Evolutionary conservation across 2,888 invertebrate genomes (phyloP), one percentile per base, ranked within the genome.

Genomic region (Rhimphoctona megacephalus): DNA sequence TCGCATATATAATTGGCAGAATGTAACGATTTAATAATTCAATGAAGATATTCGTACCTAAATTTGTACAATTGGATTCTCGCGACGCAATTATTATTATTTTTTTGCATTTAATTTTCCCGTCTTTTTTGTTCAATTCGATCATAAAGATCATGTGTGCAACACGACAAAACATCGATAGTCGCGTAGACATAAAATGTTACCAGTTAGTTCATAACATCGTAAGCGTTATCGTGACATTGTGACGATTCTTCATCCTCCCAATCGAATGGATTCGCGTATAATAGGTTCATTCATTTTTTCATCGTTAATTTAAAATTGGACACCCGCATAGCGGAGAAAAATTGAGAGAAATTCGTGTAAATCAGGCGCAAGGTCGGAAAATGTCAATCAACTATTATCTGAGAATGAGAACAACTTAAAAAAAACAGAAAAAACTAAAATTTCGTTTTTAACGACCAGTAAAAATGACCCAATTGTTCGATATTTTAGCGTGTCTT

Each of bases 1-100:
- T 90, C 88, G 90, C 89, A 89, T 90, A 85, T 87, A 90, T 92
- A 93, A 90, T 90, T 92, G 91, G 91, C 92, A 91, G 91, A 92
- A 91, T 91, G 87, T 92, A 93, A 92, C 92, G 77, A 91, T 90
- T 92, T 91, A 90, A 91, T 93, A 92, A 80, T 88, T 85, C 79
- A 77, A 78, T 84, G 87, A 91, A 90, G 90, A 90, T 89, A 91
- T 91, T 88, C 90, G 88, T 90, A 88, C 85, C 76, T 91, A 89
- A 91, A 90, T 93, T 93, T 93, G 92, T 93, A 93, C 93, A 93
- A 91, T 88, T 92, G 91, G 89, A 90, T 91, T 91, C 87, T 88
- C 74, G 85, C 67, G 76, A 76, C 82, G 76, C 52, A 52, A 67
- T n/a, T 73, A 74, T 76, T 80, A 30, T 36, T 49, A n/a, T 25